Conservation (phyloP, 1,140 invertebrate species). For the Phocides pigmalion region DNA sequence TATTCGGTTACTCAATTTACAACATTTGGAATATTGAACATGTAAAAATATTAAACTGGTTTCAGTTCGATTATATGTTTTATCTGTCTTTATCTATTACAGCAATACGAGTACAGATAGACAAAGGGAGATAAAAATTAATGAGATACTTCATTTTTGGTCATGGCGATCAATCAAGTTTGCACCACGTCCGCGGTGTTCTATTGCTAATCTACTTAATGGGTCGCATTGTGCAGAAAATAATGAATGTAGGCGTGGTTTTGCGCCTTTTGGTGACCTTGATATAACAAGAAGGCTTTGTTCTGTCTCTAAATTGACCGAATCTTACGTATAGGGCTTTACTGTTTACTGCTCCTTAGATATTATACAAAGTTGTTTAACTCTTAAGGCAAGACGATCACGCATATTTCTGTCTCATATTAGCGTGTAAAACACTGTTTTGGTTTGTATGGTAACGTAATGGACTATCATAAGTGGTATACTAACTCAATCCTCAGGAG, state of each 20-base stretch:
- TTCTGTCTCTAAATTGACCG: background rate
- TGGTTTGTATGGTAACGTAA: too few relatives aligned
- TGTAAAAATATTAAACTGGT: background rate
- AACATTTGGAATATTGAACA: too few relatives aligned
- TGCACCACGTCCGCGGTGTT: background rate
- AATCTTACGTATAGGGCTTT: background rate
- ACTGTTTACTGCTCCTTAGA: too few relatives aligned
- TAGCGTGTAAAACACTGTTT: too few relatives aligned
- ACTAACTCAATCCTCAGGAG: too few relatives aligned
- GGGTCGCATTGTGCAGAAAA: background rate
- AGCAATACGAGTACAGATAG: constrained; percentile 4
- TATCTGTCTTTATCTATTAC: constrained; percentile 6
- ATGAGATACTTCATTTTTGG: constrained; percentile 20
- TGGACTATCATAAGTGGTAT: too few relatives aligned
- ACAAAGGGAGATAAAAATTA: constrained; percentile 17
- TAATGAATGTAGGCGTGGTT: constrained; percentile 1
- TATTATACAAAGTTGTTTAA: too few relatives aligned
- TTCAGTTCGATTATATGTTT: background rate
- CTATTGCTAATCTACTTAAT: constrained; percentile 9
- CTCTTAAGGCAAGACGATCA: too few relatives aligned
- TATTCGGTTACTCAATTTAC: too few relatives aligned
- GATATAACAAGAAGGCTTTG: background rate
- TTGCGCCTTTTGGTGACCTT: background rate
- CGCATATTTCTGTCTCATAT: too few relatives aligned
- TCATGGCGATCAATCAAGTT: constrained; percentile 14